These are phyloP conservation scores for Dendropsophus ebraccatus DNA, from an alignment of 2,113 vertebrate species.

Conservation along the genomic window DNA sequence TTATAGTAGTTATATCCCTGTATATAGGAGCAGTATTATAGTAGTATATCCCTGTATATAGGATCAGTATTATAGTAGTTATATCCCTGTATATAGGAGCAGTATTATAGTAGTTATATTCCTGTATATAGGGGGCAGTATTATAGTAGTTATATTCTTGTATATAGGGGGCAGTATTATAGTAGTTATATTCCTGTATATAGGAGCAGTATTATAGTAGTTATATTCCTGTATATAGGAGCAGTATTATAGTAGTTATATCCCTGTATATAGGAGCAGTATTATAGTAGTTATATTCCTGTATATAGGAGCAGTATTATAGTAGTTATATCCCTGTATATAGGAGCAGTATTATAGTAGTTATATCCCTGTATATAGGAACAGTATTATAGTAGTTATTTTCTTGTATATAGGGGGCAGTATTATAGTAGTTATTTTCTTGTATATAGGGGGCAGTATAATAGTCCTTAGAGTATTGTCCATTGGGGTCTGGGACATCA, in stretches of 20 bases:
- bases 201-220: background rate
- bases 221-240: background rate
- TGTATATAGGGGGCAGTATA: too few relatives aligned
- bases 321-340: background rate
- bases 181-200: background rate
- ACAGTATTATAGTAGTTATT: background rate
- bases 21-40: background rate
- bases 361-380: background rate
- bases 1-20: background rate
- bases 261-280: background rate
- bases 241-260: slow-evolving; percentile 1
- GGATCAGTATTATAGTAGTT: background rate
- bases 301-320: background rate
- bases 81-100: too few relatives aligned
- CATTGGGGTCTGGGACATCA: too few relatives aligned
- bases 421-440: too few relatives aligned
- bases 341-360: background rate
- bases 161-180: background rate
- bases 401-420: background rate
- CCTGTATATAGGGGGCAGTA: background rate
- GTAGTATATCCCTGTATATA: background rate
- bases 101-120: background rate
- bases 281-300: background rate
- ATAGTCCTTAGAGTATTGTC: too few relatives aligned
- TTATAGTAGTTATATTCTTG: slow-evolving; percentile 1